A percentile compares a stretch with the other conserved stretches of the same genome.
These are phyloP conservation scores for Hyperopisus bebe DNA, from an alignment of 2,113 vertebrate genomes.

Conservation along the genomic window DNA sequence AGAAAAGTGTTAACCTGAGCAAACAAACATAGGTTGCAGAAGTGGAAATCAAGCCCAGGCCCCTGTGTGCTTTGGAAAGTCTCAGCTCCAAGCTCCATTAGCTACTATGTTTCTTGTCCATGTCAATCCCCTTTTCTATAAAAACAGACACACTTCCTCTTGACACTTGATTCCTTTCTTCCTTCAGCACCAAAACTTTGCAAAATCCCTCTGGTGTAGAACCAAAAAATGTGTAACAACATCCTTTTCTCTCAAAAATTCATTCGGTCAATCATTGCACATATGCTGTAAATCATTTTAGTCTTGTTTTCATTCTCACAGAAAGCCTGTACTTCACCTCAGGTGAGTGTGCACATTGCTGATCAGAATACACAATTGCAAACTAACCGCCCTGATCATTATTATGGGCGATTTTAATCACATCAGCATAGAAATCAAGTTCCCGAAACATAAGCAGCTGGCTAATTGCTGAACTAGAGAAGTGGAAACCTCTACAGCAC, in stretches of 20 bases:
- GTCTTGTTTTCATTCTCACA: not conserved
- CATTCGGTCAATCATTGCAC: not conserved
- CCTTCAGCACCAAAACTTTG: not conserved
- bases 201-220: not conserved
- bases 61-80: not conserved
- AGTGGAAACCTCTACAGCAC: not conserved
- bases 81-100: not conserved
- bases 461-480: not conserved
- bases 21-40: not conserved
- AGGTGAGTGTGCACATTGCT: not conserved
- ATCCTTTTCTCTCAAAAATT: not conserved
- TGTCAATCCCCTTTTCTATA: not conserved
- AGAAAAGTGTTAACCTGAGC: not conserved
- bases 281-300: not conserved
- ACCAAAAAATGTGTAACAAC: not conserved
- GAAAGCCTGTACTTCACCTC: not conserved
- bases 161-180: not conserved
- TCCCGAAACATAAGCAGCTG: not conserved
- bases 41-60: not conserved
- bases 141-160: not conserved
- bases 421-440: not conserved
- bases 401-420: not conserved
- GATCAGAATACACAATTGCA: not conserved
- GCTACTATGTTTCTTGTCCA: not conserved
- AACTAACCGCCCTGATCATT: not conserved